Evolutionary conservation across 2,888 invertebrate genomes (phyloP).

Genomic region (Pseudococcus longispinus): DNA sequence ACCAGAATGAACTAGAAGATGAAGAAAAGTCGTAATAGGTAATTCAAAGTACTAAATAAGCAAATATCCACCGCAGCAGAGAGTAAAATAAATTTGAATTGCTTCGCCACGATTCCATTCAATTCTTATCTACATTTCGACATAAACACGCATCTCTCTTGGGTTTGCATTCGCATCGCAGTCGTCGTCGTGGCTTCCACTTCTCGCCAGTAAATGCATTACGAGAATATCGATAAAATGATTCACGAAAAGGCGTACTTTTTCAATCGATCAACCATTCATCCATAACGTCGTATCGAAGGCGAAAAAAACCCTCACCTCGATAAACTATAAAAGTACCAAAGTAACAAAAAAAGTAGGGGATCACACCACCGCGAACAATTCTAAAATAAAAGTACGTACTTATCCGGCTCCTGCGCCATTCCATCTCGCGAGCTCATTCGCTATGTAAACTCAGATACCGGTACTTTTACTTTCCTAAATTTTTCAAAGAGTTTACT

Average conservation of each 20-base stretch:
- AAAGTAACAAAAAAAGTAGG: neutral
- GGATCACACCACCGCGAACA: neutral
- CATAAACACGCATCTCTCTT: constrained; percentile 15
- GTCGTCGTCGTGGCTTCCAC: neutral
- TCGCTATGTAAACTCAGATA: neutral
- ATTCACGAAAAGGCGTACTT: neutral
- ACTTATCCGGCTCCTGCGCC: neutral
- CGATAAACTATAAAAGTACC: neutral
- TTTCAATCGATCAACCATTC: neutral
- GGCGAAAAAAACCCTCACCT: neutral
- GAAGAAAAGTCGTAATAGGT: neutral
- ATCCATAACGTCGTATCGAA: neutral
- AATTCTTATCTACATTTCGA: neutral
- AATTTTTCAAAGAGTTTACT: constrained; percentile 4
- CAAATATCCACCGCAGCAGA: neutral
- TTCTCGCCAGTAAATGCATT: neutral
- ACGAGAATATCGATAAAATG: constrained; percentile 14
- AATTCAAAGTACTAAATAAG: neutral
- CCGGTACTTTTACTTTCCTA: neutral
- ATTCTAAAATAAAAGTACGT: neutral
- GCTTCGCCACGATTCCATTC: neutral
- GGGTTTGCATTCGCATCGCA: neutral
- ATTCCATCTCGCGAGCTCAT: neutral
- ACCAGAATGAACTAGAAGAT: no score
- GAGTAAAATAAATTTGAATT: neutral